Evolutionary conservation across 2,113 vertebrate genomes (phyloP), one percentile per base, ranked within the genome.

Genomic region (Aspidoscelis tigris): DNA sequence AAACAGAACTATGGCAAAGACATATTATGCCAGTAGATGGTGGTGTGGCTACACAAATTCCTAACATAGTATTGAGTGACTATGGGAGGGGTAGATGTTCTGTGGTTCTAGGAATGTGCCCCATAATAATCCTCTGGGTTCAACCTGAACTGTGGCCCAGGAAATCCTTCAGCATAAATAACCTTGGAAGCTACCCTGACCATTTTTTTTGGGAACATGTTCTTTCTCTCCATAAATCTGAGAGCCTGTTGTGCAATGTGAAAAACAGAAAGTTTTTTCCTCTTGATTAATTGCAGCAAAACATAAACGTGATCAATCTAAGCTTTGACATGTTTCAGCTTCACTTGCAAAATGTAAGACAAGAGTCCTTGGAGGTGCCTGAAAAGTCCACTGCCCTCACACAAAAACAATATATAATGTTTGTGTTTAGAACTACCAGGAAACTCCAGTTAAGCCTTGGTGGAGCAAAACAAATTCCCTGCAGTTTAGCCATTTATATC

Each of bases 281-380:
- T 14, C 90, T 55, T 93, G 93, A 94, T 93, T 93, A 94, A 93
- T 92, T 93, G 81, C 87, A 73, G 87, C 86, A 93, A 92, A 94
- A 94, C 92, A 93, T 91, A 93, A 92, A 87, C 66, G 71, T 43
- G 44, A 89, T 93, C 83, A 89, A 86, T 90, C 89, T 88, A 91
- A 92, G 85, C 83, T 87, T 84, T 91, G 90, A 92, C 91, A 93
- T 7, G 68, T 92, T 90, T 93, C 84, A 92, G 82, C 87, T 90
- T 87, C 81, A 88, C 68, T 88, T 89, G 88, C 85, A 89, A 85
- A 1, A 6, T 44, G 80, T 64, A 81, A n/a, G 65, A 91, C 87
- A 72, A 73, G 76, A 89, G 86, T 64, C 76, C 65, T 88, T 33
- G 71, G 71, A 88, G 73, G 64, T 75, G 80, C 88, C 76, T 88